Evolutionary conservation across 2,888 invertebrate genomes (phyloP).

Genomic region (Euplexia lucipara): DNA sequence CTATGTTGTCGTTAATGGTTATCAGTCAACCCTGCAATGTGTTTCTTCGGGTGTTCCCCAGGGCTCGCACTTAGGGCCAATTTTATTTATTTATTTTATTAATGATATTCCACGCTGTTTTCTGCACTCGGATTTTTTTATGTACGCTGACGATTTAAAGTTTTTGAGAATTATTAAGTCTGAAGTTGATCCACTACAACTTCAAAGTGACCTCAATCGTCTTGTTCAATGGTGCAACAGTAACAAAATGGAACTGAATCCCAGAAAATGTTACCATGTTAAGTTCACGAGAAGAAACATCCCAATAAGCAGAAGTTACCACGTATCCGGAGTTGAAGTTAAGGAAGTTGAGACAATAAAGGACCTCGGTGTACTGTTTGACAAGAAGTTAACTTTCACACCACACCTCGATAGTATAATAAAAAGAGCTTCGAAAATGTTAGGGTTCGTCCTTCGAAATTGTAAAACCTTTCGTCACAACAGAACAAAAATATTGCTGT

Average conservation of each 20-base stretch:
- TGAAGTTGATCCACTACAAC: background rate
- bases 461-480: too few species aligned
- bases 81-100: constrained; percentile 1
- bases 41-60: constrained; percentile 8
- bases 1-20: constrained; percentile 10
- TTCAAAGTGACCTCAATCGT: constrained; percentile 6
- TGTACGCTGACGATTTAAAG: constrained; percentile 8
- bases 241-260: too few species aligned
- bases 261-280: too few species aligned
- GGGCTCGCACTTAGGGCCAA: background rate
- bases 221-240: constrained; percentile 1
- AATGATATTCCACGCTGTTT: background rate
- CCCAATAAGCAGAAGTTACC: background rate
- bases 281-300: background rate
- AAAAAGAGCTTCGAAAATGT: too few species aligned
- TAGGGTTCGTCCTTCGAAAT: too few species aligned
- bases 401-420: constrained; percentile 9
- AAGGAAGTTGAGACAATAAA: background rate
- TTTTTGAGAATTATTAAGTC: background rate
- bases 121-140: background rate
- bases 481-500: too few species aligned
- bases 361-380: constrained; percentile 6
- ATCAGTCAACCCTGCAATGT: background rate
- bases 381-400: constrained; percentile 5
- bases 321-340: too few species aligned